phyloP scores from a whole-genome alignment of 2,797 vertebrate genomes.

The Pelochelys cantorii region DNA sequence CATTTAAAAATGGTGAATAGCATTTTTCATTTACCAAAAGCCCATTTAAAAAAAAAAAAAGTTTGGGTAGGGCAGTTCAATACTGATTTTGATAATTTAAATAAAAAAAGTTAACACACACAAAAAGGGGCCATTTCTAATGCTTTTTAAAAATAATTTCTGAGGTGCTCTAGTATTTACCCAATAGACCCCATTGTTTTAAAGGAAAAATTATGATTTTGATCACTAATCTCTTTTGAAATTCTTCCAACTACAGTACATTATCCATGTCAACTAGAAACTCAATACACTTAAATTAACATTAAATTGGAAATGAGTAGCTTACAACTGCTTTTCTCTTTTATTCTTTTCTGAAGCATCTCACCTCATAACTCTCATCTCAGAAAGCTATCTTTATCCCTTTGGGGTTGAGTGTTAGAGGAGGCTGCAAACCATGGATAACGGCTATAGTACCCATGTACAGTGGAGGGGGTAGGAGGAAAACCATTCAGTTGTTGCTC shows the following conservation, averaged over 20 bases:
- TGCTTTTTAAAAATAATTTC: background rate
- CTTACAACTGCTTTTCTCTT: constrained; percentile 39
- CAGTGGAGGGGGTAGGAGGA: constrained; percentile 45
- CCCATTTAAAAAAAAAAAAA: background rate
- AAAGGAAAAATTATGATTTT: constrained; percentile 34
- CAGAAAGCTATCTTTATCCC: constrained; percentile 44
- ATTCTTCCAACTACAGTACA: constrained; percentile 52
- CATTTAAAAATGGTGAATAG: background rate
- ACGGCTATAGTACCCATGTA: constrained; percentile 19
- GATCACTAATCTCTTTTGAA: constrained; percentile 14
- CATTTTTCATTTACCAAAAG: constrained; percentile 8
- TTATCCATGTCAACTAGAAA: constrained; percentile 37
- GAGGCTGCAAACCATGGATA: constrained; percentile 1
- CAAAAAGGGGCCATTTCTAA: background rate
- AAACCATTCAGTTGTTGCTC: constrained; percentile 50
- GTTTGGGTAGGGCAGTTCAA: background rate
- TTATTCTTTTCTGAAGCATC: constrained; percentile 30
- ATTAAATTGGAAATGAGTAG: constrained; percentile 56
- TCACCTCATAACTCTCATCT: constrained; percentile 30
- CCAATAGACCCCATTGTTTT: background rate
- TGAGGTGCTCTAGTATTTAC: background rate
- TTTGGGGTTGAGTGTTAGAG: constrained; percentile 37
- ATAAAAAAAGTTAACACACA: background rate
- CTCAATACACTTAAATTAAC: constrained; percentile 65
- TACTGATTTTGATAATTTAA: background rate